Evolutionary conservation across 1,140 invertebrate genomes (phyloP).

Genomic region (Drosophila aff.): DNA sequence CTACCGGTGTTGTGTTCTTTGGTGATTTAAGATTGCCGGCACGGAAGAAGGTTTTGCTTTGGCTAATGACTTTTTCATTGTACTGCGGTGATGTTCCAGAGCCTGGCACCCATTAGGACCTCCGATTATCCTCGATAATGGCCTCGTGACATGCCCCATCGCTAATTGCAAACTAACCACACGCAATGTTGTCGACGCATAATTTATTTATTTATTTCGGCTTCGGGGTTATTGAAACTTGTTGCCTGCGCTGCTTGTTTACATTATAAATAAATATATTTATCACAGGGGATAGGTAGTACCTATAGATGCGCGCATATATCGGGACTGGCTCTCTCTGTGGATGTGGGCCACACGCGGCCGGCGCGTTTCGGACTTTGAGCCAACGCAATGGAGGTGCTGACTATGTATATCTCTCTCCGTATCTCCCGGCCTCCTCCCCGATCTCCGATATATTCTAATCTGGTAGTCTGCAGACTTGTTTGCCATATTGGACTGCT

Average conservation of each 20-base stretch:
- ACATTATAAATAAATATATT: conserved; percentile 57
- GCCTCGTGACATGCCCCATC: conserved; percentile 23
- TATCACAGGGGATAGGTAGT: conserved; percentile 35
- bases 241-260: conserved; percentile 66
- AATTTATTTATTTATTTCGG: conserved; percentile 50
- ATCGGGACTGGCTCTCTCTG: conserved; percentile 4
- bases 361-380: conserved; percentile 58
- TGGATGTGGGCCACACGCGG: conserved; percentile 40
- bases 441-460: conserved; percentile 45
- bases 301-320: conserved; percentile 15
- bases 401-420: neutral
- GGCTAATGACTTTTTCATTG: conserved; percentile 35
- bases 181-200: conserved; percentile 50
- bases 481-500: conserved; percentile 52
- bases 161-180: conserved; percentile 49
- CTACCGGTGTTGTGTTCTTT: conserved; percentile 25
- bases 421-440: conserved; percentile 15
- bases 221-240: conserved; percentile 75
- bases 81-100: conserved; percentile 2
- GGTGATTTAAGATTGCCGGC: conserved; percentile 10
- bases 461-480: conserved; percentile 51
- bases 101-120: conserved; percentile 51
- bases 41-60: conserved; percentile 10
- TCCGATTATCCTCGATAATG: conserved; percentile 17
- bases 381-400: conserved; percentile 49